Evolutionary conservation across 1,140 invertebrate genomes (phyloP).

Genomic region (Pseudomyrmex dendroicus): DNA sequence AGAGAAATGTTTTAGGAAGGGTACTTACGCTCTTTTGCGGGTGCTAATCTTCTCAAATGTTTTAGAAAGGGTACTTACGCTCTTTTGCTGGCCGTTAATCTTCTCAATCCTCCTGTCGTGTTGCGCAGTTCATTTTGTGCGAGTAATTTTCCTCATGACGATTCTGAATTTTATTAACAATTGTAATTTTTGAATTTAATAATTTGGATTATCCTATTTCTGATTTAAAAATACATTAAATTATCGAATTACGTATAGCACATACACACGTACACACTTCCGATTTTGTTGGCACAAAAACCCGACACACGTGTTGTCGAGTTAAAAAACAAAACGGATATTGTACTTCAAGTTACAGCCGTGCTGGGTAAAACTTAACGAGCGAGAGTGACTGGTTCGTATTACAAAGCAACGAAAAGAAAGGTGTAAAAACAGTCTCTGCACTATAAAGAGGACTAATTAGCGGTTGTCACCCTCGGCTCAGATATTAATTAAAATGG

Average conservation of each 20-base stretch:
- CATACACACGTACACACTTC: neutral
- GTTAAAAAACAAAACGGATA: constrained; percentile 22
- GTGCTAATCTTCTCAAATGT: constrained; percentile 3
- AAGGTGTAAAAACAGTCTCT: constrained; percentile 58
- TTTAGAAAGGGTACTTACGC: constrained; percentile 33
- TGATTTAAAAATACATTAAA: neutral
- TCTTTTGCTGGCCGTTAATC: constrained; percentile 1
- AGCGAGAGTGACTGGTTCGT: constrained; percentile 62
- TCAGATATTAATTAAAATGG: constrained; percentile 70
- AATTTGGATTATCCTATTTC: constrained; percentile 1
- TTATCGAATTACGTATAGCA: neutral
- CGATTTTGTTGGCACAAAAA: neutral
- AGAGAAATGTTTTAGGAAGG: neutral
- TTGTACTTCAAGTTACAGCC: constrained; percentile 16
- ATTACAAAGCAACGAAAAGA: constrained; percentile 62
- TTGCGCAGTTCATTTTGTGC: neutral
- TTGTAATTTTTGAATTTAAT: neutral
- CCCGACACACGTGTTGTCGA: neutral
- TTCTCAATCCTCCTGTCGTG: neutral
- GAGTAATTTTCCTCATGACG: neutral
- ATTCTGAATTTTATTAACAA: neutral
- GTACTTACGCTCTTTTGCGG: constrained; percentile 26
- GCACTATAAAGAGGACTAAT: constrained; percentile 58
- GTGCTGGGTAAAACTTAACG: constrained; percentile 64
- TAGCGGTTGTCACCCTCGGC: constrained; percentile 56